phyloP scores from a whole-genome alignment of 2,797 vertebrate species.

The Periophthalmus magnuspinnatus region DNA sequence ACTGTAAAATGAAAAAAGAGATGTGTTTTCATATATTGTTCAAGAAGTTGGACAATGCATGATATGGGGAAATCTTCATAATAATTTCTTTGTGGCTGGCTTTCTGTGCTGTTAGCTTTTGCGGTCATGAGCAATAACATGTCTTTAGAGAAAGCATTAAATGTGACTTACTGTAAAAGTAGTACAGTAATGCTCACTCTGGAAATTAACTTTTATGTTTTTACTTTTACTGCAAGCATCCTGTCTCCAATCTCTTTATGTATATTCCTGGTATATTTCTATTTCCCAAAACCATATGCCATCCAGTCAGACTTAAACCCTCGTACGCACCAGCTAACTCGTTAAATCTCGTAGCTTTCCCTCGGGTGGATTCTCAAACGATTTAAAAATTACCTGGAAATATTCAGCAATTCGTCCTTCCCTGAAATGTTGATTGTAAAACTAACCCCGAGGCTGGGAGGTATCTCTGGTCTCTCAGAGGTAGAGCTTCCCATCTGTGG shows the following conservation, averaged over 20 bases:
- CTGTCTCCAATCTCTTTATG: constrained; percentile 1
- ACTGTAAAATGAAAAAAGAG: too few relatives aligned
- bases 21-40: too few relatives aligned
- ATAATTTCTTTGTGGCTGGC: too few relatives aligned
- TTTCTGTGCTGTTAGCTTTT: neutral
- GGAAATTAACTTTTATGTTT: neutral
- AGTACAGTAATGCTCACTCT: neutral
- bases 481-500: constrained; percentile 60
- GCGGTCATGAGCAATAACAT: neutral
- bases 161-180: neutral
- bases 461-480: constrained; percentile 34
- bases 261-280: neutral
- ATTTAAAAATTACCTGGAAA: constrained; percentile 40
- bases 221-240: neutral
- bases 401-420: constrained; percentile 25
- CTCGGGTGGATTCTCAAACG: constrained; percentile 37
- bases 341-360: constrained; percentile 15
- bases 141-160: neutral
- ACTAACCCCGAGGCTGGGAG: constrained; percentile 31
- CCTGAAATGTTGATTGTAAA: constrained; percentile 36
- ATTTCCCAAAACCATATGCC: neutral
- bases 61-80: too few relatives aligned
- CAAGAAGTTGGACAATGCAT: too few relatives aligned
- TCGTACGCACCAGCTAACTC: constrained; percentile 4
- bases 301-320: neutral